These are phyloP conservation scores for Melolontha melolontha DNA, from an alignment of 2,888 invertebrate species.

Conservation along the genomic window DNA sequence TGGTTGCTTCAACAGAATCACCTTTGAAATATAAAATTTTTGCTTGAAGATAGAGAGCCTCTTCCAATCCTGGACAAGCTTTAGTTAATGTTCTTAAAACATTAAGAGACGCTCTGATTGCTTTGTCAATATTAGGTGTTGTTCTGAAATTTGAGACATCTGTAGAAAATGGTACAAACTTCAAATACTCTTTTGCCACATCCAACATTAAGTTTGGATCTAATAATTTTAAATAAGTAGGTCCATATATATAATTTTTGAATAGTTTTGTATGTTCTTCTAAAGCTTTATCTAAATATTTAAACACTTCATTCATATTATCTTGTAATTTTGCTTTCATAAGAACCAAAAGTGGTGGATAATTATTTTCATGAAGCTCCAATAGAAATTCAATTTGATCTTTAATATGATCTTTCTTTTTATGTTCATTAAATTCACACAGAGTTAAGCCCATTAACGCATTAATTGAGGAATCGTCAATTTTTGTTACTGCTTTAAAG, in stretches of 20 bases:
- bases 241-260: constrained; percentile 76
- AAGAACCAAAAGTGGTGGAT: constrained; percentile 75
- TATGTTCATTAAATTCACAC: constrained; percentile 83
- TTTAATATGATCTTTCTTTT: constrained; percentile 78
- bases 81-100: constrained; percentile 80
- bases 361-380: constrained; percentile 80
- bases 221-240: constrained; percentile 78
- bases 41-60: constrained; percentile 77
- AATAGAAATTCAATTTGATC: constrained; percentile 89
- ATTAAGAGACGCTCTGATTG: constrained; percentile 35
- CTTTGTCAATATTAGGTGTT: constrained; percentile 24
- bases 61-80: constrained; percentile 84
- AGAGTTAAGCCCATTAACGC: constrained; percentile 86
- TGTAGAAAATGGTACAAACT: constrained; percentile 72
- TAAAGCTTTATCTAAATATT: constrained; percentile 73
- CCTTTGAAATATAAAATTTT: constrained; percentile 86
- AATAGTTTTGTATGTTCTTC: constrained; percentile 68
- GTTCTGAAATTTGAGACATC: constrained; percentile 22
- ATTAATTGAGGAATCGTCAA: constrained; percentile 84
- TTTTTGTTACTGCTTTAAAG: constrained; percentile 84
- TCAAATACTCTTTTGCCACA: constrained; percentile 81
- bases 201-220: constrained; percentile 90
- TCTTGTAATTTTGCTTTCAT: constrained; percentile 76
- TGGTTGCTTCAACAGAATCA: constrained; percentile 78
- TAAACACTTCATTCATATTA: constrained; percentile 70